These are phyloP conservation scores for Hirundichthys speculiger DNA, from an alignment of 2,113 vertebrate genomes.

Conservation along the genomic window DNA sequence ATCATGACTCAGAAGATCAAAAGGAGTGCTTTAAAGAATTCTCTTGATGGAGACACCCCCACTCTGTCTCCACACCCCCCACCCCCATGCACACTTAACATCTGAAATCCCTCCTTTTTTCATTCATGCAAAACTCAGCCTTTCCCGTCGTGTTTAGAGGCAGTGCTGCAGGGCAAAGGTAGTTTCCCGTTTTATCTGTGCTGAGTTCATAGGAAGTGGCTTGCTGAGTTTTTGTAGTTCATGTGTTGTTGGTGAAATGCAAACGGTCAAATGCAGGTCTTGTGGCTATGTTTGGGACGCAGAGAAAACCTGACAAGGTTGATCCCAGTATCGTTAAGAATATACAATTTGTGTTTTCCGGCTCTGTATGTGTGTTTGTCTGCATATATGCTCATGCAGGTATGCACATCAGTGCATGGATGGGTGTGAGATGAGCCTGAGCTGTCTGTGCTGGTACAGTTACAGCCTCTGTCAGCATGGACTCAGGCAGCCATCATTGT, in stretches of 20 bases:
- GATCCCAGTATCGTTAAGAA: constrained; percentile 19
- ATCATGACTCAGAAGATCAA: constrained; percentile 76
- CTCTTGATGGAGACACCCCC: constrained; percentile 50
- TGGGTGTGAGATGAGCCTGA: constrained; percentile 64
- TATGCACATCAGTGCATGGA: constrained; percentile 44
- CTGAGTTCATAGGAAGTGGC: constrained; percentile 76
- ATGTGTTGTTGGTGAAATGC: constrained; percentile 85
- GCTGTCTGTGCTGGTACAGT: constrained; percentile 43
- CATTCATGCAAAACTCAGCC: constrained; percentile 66
- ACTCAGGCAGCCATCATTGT: constrained; percentile 79
- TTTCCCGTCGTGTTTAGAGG: constrained; percentile 71
- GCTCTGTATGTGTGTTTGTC: neutral
- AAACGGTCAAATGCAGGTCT: constrained; percentile 78
- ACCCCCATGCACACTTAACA: constrained; percentile 71
- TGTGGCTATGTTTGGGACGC: constrained; percentile 57
- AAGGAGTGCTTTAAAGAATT: constrained; percentile 62
- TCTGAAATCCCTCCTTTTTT: constrained; percentile 65
- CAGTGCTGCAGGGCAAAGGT: constrained; percentile 54
- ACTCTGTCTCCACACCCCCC: constrained; percentile 35
- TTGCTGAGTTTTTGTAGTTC: constrained; percentile 80
- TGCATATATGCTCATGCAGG: constrained; percentile 30
- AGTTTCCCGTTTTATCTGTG: constrained; percentile 65
- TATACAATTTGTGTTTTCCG: constrained; percentile 16
- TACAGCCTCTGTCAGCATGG: constrained; percentile 70
- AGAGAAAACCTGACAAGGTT: constrained; percentile 44